Evolutionary conservation across 2,888 invertebrate species (phyloP).

Genomic region (Reticulitermes lucifugus): DNA sequence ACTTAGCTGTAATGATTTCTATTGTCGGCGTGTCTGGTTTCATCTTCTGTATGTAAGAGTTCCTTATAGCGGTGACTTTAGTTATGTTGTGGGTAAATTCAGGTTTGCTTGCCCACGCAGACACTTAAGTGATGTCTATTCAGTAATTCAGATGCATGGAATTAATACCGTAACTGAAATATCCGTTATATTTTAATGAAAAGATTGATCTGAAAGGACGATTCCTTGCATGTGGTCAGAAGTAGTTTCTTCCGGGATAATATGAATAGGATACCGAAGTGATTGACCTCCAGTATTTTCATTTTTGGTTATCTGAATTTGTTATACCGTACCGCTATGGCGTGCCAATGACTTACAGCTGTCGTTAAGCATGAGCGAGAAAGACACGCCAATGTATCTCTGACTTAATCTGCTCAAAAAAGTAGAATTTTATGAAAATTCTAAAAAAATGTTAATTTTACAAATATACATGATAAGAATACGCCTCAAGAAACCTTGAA

Average conservation of each 20-base stretch:
- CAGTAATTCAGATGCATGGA: not conserved
- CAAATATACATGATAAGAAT: too few relatives aligned
- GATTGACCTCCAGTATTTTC: too few relatives aligned
- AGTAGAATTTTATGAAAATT: too few relatives aligned
- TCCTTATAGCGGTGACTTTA: not conserved
- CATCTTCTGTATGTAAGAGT: not conserved
- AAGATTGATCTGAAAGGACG: not conserved
- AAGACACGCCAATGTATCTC: too few relatives aligned
- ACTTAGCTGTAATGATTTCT: not conserved
- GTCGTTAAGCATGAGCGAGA: too few relatives aligned
- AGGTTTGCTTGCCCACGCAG: not conserved
- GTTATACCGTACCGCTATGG: too few relatives aligned
- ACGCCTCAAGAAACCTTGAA: too few relatives aligned
- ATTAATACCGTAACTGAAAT: conserved; percentile 8
- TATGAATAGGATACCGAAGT: too few relatives aligned
- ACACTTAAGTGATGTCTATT: not conserved
- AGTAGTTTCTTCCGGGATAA: not conserved
- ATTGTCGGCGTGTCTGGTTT: not conserved
- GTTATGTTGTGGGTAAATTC: not conserved
- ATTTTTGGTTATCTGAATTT: too few relatives aligned
- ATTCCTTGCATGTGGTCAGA: not conserved
- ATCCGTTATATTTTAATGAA: conserved; percentile 1
- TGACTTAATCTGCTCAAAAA: too few relatives aligned
- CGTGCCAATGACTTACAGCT: too few relatives aligned
- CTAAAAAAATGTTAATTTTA: too few relatives aligned